A percentile compares a stretch with the other conserved stretches of the same genome.
These are phyloP conservation scores for Pseudopodoces humilis DNA, from an alignment of 2,113 vertebrate genomes.

Conservation along the genomic window DNA sequence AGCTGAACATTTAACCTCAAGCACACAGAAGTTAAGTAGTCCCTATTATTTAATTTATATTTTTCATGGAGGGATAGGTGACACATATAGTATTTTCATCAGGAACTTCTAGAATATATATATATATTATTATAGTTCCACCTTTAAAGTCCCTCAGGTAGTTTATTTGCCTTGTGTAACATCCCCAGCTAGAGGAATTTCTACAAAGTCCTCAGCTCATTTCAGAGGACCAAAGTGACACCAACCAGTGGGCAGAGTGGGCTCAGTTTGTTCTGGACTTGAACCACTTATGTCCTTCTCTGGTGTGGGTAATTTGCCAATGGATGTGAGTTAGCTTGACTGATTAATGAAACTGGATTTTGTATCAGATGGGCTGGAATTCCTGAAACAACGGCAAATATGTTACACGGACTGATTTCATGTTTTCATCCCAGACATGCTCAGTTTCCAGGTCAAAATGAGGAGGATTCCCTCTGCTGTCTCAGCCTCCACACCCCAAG, in stretches of 20 bases:
- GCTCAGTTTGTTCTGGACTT: background rate
- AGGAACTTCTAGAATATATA: background rate
- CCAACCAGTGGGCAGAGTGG: background rate
- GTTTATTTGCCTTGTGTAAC: background rate
- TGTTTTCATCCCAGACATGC: accelerated
- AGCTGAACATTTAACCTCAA: background rate
- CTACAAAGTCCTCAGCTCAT: background rate
- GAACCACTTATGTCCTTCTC: background rate
- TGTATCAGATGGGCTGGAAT: background rate
- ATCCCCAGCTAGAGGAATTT: background rate
- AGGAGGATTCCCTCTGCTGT: background rate
- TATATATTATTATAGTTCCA: background rate
- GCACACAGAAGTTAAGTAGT: background rate
- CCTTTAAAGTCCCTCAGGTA: background rate
- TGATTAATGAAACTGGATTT: background rate
- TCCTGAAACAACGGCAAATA: background rate
- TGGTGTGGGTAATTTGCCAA: background rate
- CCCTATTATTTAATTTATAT: background rate
- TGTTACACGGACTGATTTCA: background rate
- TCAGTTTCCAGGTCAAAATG: background rate
- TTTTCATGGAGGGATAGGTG: background rate
- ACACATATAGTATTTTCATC: background rate
- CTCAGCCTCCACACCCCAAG: accelerated
- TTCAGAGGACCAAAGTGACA: background rate
- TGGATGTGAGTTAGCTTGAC: background rate